phyloP scores from a whole-genome alignment of 2,113 vertebrate species.

The Dromaius novaehollandiae region DNA sequence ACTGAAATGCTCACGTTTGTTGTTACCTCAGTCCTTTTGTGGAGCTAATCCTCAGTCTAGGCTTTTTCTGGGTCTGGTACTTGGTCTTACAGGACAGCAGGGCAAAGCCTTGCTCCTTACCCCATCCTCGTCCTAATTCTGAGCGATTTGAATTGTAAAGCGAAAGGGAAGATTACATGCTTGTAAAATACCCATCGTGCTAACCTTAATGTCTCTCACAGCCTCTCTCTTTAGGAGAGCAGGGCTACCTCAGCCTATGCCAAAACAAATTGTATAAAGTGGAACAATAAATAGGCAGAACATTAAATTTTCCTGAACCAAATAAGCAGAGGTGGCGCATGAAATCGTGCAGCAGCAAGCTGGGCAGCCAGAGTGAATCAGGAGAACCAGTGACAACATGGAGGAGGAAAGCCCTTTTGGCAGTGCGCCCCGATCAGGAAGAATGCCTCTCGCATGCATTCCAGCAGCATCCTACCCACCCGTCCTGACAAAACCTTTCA shows the following conservation, averaged over 20 bases:
- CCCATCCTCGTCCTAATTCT: not conserved
- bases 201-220: not conserved
- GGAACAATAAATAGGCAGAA: not conserved
- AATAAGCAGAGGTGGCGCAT: not conserved
- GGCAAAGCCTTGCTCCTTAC: not conserved
- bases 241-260: not conserved
- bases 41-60: not conserved
- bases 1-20: accelerated
- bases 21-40: not conserved
- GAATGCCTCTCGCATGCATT: not conserved
- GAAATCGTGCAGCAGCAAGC: not conserved
- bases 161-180: not conserved
- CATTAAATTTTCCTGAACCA: not conserved
- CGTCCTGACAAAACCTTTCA: not conserved
- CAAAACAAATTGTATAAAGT: not conserved
- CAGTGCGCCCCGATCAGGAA: not conserved
- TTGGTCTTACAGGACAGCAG: not conserved
- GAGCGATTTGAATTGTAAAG: not conserved
- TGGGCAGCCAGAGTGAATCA: conserved; percentile 19
- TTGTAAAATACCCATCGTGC: not conserved
- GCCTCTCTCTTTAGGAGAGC: not conserved
- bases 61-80: not conserved
- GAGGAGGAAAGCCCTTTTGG: conserved; percentile 63
- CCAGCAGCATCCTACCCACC: conserved; percentile 32
- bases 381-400: conserved; percentile 11